Percentiles rank a stretch among this genome's conserved stretches.
Conservation (phyloP, 2,797 vertebrate species). For the Balearica regulorum region DNA sequence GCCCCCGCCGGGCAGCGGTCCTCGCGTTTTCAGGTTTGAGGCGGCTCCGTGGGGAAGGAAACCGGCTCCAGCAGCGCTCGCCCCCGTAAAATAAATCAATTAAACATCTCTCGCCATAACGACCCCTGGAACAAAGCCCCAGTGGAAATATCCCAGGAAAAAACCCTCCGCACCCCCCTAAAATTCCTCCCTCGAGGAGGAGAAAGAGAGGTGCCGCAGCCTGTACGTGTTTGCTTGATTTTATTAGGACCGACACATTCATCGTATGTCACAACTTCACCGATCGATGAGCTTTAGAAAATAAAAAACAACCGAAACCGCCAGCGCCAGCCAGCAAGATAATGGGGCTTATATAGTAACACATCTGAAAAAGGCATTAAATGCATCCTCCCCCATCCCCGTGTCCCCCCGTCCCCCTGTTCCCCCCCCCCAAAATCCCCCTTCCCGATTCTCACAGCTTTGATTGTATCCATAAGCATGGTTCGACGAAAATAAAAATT, state of each 20-base stretch:
- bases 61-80: rapidly evolving
- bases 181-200: not conserved
- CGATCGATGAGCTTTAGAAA: conserved; percentile 44
- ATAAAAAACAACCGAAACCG: not conserved
- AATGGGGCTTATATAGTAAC: not conserved
- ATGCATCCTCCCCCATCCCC: not conserved
- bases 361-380: conserved; percentile 18
- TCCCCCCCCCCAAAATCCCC: no score
- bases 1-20: rapidly evolving
- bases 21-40: no score
- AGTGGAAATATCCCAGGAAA: not conserved
- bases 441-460: conserved; percentile 48
- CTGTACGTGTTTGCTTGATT: conserved; percentile 25
- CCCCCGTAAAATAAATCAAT: rapidly evolving
- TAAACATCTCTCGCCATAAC: rapidly evolving
- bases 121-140: not conserved
- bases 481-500: not conserved
- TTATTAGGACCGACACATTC: conserved; percentile 72
- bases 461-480: conserved; percentile 53
- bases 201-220: not conserved
- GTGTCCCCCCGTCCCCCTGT: not conserved
- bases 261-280: conserved; percentile 67
- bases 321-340: not conserved
- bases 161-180: not conserved
- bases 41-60: not conserved